A percentile compares a stretch with the other conserved stretches of the same genome.
Conservation (phyloP, 1,140 invertebrate genomes). For the Leucophenga varia region DNA sequence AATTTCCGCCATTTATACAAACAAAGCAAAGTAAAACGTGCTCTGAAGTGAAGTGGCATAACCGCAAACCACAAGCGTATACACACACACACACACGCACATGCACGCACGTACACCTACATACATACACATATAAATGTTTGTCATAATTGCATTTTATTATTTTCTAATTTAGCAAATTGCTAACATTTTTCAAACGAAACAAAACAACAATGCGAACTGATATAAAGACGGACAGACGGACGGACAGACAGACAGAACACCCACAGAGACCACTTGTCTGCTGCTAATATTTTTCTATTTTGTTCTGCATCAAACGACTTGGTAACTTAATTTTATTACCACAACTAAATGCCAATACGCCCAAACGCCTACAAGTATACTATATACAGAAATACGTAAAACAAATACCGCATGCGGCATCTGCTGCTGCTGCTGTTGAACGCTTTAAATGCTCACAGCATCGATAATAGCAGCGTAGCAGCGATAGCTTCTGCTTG, state of each 20-base stretch:
- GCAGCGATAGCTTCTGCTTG: too few relatives aligned
- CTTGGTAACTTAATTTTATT: constrained; percentile 40
- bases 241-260: constrained; percentile 11
- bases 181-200: constrained; percentile 37
- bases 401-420: too few relatives aligned
- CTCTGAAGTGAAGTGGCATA: too few relatives aligned
- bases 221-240: constrained; percentile 17
- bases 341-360: constrained; percentile 48
- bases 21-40: too few relatives aligned
- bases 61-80: too few relatives aligned
- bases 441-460: too few relatives aligned
- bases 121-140: constrained; percentile 51
- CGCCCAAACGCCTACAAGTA: constrained; percentile 22
- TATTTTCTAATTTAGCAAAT: constrained; percentile 55
- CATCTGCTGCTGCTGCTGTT: too few relatives aligned
- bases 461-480: too few relatives aligned
- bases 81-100: background rate
- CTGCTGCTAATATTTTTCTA: constrained; percentile 33
- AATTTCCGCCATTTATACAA: constrained; percentile 28
- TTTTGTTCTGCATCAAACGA: constrained; percentile 24
- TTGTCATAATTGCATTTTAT: constrained; percentile 54
- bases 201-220: constrained; percentile 7
- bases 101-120: constrained; percentile 31
- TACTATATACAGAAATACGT: too few relatives aligned
- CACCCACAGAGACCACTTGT: constrained; percentile 6